Conservation (phyloP, 2,888 invertebrate species). For the Tortricodes alternella region DNA sequence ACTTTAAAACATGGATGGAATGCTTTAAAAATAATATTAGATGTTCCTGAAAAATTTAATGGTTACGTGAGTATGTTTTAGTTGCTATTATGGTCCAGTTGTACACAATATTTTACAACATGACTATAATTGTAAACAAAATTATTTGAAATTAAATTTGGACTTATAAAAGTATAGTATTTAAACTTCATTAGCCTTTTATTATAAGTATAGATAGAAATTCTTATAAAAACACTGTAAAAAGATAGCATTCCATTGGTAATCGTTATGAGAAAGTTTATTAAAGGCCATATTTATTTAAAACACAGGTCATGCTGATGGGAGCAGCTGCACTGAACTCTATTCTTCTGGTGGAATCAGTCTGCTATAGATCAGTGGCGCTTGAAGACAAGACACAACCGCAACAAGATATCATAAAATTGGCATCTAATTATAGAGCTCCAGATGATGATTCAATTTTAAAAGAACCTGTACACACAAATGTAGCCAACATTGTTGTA, state of each 20-base stretch:
- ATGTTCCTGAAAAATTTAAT: constrained; percentile 33
- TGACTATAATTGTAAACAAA: too few relatives aligned
- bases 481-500: not conserved
- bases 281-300: constrained; percentile 25
- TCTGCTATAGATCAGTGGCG: constrained; percentile 50
- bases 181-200: too few relatives aligned
- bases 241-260: too few relatives aligned
- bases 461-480: not conserved
- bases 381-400: constrained; percentile 49
- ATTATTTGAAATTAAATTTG: too few relatives aligned
- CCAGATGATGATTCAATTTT: constrained; percentile 4
- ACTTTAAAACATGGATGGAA: constrained; percentile 43
- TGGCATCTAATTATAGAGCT: not conserved
- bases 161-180: too few relatives aligned
- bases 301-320: constrained; percentile 54
- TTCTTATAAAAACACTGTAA: too few relatives aligned
- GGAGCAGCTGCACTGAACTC: constrained; percentile 43
- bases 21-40: constrained; percentile 35
- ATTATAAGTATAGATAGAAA: too few relatives aligned
- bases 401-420: constrained; percentile 30
- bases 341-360: constrained; percentile 52
- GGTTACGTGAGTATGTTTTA: constrained; percentile 50
- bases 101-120: too few relatives aligned
- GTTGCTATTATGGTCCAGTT: constrained; percentile 25
- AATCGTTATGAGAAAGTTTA: too few relatives aligned